A percentile compares a stretch with the other conserved stretches of the same genome.
Evolutionary conservation across 2,888 invertebrate species (phyloP).

Genomic region (Anarsia innoxiella): DNA sequence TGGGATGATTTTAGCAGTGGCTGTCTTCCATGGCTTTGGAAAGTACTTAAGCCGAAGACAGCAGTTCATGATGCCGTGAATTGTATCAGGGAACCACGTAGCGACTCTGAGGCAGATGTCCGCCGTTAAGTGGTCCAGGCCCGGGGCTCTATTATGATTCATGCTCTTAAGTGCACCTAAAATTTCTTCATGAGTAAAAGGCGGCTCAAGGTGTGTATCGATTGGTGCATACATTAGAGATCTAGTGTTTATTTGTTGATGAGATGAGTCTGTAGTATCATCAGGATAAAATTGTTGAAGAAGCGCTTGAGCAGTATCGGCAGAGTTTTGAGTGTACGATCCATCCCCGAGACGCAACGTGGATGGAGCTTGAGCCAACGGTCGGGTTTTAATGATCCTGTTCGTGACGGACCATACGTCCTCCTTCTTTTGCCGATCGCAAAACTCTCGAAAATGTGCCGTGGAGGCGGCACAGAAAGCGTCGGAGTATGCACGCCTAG

Average conservation of each 20-base stretch:
- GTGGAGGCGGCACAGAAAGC: slow-evolving; percentile 11
- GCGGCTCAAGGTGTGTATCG: slow-evolving; percentile 12
- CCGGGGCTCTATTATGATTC: slow-evolving; percentile 20
- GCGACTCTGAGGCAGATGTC: slow-evolving; percentile 11
- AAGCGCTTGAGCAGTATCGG: slow-evolving; percentile 14
- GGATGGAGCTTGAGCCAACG: slow-evolving; percentile 14
- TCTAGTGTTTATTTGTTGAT: neutral
- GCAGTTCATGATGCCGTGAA: neutral
- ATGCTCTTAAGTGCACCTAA: slow-evolving; percentile 9
- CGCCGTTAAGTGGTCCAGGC: slow-evolving; percentile 17
- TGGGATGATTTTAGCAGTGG: slow-evolving; percentile 1
- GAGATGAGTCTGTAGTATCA: slow-evolving; percentile 10
- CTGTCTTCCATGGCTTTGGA: neutral
- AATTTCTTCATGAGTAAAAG: slow-evolving; percentile 14
- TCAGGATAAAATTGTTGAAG: slow-evolving; percentile 18
- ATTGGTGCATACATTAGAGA: neutral
- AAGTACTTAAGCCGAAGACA: neutral
- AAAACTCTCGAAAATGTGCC: slow-evolving; percentile 20
- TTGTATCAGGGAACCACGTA: neutral
- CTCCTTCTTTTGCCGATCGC: slow-evolving; percentile 19
- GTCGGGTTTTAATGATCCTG: slow-evolving; percentile 14
- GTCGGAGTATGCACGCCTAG: slow-evolving; percentile 9
- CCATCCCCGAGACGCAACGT: slow-evolving; percentile 13
- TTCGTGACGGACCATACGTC: slow-evolving; percentile 22
- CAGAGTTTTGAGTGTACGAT: slow-evolving; percentile 7